phyloP scores from a whole-genome alignment of 1,140 invertebrate genomes.

The Dreissena polymorpha region DNA sequence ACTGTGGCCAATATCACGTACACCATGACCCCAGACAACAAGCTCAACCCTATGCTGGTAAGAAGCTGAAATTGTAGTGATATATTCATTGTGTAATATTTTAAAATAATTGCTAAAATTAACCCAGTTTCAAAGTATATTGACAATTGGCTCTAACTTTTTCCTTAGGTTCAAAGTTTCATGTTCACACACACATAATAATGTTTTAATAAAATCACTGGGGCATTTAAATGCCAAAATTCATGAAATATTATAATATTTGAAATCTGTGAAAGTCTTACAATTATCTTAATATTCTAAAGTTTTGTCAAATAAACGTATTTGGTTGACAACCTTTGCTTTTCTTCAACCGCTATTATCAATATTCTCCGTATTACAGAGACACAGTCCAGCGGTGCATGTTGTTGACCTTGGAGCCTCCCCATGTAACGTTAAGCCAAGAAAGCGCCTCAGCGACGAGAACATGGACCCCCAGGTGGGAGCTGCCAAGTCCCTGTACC shows the following conservation, averaged over 20 bases:
- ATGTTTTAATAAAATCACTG: no score
- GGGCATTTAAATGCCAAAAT: no score
- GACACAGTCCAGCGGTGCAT: conserved; percentile 63
- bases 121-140: no score
- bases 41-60: conserved; percentile 31
- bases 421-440: conserved; percentile 25
- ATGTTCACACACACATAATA: no score
- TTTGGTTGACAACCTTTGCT: no score
- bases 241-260: no score
- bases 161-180: no score
- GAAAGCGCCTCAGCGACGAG: conserved; percentile 60
- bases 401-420: conserved; percentile 25
- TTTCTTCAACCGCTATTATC: no score
- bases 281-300: no score
- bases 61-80: not conserved
- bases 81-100: not conserved
- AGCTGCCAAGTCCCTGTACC: conserved; percentile 48
- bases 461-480: conserved; percentile 51
- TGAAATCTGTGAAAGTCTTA: no score
- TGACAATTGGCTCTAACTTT: no score
- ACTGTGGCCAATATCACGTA: conserved; percentile 39
- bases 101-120: not conserved
- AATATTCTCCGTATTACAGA: conserved; percentile 32
- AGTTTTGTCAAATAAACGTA: no score
- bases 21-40: conserved; percentile 46